Percentiles rank a stretch among this genome's conserved stretches.
phyloP scores from a whole-genome alignment of 2,888 invertebrate genomes.

The Lissonota sp. region DNA sequence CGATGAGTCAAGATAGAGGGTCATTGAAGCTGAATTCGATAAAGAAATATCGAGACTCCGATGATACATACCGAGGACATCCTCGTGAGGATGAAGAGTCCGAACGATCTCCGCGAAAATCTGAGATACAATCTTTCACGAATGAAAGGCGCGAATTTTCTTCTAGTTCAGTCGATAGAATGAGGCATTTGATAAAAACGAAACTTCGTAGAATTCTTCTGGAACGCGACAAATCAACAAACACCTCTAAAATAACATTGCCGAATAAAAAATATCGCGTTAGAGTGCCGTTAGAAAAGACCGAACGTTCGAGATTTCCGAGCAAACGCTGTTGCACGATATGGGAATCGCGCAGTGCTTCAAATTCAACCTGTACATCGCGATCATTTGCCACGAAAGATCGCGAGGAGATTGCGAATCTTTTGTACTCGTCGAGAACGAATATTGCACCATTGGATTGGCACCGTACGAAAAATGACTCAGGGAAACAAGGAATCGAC shows the following conservation, averaged over 20 bases:
- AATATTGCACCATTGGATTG: conserved; percentile 7
- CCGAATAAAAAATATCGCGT: conserved; percentile 64
- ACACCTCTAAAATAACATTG: conserved; percentile 67
- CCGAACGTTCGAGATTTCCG: conserved; percentile 24
- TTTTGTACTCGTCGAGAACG: conserved; percentile 21
- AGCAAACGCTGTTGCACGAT: conserved; percentile 48
- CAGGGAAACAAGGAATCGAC: not conserved
- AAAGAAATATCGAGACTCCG: not conserved
- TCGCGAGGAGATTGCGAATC: conserved; percentile 14
- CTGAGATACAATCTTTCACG: not conserved
- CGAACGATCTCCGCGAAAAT: conserved; percentile 18
- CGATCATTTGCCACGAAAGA: conserved; percentile 16
- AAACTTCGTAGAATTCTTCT: conserved; percentile 69
- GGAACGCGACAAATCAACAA: conserved; percentile 67
- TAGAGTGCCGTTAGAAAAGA: conserved; percentile 65
- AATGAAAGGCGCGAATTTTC: conserved; percentile 60
- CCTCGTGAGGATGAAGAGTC: not conserved
- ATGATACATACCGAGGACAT: not conserved
- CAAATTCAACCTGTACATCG: conserved; percentile 38
- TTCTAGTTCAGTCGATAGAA: conserved; percentile 65
- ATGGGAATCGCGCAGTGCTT: conserved; percentile 55
- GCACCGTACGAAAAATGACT: conserved; percentile 20
- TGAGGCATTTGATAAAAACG: conserved; percentile 71
- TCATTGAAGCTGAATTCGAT: not conserved
- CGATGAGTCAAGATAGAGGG: conserved; percentile 7